Percentiles rank a stretch among this genome's conserved stretches.
Evolutionary conservation across 2,113 vertebrate species (phyloP).

Genomic region (Amia ocellicauda): DNA sequence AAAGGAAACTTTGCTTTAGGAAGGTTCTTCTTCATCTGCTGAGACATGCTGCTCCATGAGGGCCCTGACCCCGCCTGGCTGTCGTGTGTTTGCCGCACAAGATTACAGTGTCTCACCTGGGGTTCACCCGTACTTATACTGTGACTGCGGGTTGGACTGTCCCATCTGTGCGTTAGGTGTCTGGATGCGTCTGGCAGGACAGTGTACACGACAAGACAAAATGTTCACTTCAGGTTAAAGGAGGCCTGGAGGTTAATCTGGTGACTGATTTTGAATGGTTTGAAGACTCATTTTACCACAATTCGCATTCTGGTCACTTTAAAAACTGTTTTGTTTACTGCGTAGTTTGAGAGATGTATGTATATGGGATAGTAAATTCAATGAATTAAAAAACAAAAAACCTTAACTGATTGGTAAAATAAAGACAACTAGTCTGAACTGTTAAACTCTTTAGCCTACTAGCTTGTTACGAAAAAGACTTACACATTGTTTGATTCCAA

Average conservation of each 20-base stretch:
- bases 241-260: constrained; percentile 6
- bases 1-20: no score
- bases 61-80: constrained; percentile 1
- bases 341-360: background rate
- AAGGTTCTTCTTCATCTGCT: no score
- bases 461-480: constrained; percentile 6
- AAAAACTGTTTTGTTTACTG: no score
- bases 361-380: background rate
- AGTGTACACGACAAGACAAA: constrained; percentile 46
- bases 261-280: background rate
- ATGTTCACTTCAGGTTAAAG: constrained; percentile 37
- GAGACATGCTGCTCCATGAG: constrained; percentile 5
- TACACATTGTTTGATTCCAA: background rate
- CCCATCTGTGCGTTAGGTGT: constrained; percentile 43
- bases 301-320: no score
- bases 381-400: background rate
- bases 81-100: constrained; percentile 21
- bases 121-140: constrained; percentile 45
- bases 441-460: no score
- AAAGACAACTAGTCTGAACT: no score
- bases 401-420: background rate
- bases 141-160: constrained; percentile 40
- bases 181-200: constrained; percentile 43
- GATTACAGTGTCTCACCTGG: constrained; percentile 43
- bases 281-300: background rate